These are phyloP conservation scores for Phaethon lepturus DNA, from an alignment of 2,113 vertebrate genomes.

Conservation along the genomic window DNA sequence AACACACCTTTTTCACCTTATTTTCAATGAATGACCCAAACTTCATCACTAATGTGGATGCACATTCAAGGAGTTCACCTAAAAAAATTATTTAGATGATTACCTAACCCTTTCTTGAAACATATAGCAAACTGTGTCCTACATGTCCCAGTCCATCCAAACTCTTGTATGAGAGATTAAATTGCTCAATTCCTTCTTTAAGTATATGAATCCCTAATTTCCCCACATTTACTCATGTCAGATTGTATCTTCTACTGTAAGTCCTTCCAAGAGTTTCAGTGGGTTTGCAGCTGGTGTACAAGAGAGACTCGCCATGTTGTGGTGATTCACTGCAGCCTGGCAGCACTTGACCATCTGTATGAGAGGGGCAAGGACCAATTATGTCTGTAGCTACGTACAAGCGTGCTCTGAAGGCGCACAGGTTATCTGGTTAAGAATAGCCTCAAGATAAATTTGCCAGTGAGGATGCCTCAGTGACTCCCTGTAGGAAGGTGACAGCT, in stretches of 20 bases:
- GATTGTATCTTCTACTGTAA: background rate
- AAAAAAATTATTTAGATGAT: background rate
- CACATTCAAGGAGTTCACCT: background rate
- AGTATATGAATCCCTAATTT: background rate
- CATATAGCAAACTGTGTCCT: background rate
- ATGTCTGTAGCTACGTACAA: background rate
- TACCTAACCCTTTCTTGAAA: background rate
- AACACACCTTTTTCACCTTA: background rate
- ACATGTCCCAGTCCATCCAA: background rate
- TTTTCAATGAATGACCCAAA: background rate
- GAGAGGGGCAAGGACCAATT: background rate
- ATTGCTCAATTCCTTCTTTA: background rate
- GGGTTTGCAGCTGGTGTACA: background rate
- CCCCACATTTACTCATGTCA: background rate
- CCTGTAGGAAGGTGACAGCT: background rate
- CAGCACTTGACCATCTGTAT: rapidly evolving
- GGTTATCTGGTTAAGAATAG: background rate
- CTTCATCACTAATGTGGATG: background rate
- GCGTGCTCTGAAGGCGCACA: background rate
- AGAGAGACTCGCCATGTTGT: rapidly evolving
- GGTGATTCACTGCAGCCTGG: background rate
- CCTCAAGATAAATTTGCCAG: background rate
- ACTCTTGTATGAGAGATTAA: background rate
- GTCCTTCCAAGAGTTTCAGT: background rate
- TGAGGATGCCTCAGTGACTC: background rate